phyloP scores from a whole-genome alignment of 35 echinoderm and acorn worm species.

The Anneissia japonica region DNA sequence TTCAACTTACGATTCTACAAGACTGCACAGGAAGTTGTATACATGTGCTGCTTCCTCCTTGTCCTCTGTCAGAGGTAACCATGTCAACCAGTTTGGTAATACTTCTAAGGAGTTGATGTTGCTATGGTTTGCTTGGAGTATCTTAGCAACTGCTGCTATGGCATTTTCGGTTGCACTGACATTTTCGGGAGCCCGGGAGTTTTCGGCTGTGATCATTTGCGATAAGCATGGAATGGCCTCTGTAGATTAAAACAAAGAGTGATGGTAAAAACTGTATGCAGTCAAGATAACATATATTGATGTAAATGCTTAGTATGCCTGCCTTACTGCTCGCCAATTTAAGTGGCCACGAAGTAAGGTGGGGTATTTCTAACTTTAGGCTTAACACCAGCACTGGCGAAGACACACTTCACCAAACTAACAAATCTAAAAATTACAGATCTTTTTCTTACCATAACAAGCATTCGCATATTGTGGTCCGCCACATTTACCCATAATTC shows the following conservation, averaged over 20 bases:
- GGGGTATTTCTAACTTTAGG: no score
- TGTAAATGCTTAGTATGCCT: no score
- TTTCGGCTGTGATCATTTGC: constrained; percentile 35
- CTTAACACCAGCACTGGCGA: no score
- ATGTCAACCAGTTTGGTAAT: constrained; percentile 75
- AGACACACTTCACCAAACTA: no score
- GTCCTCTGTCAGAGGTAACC: constrained; percentile 84
- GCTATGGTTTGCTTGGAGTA: constrained; percentile 62
- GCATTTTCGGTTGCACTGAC: constrained; percentile 93
- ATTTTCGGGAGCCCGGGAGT: constrained; percentile 68
- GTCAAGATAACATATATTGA: no score
- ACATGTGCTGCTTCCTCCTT: constrained; percentile 78
- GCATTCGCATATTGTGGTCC: constrained; percentile 65
- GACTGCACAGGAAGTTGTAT: constrained; percentile 80
- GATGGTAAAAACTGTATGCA: no score
- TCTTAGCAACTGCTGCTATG: constrained; percentile 89
- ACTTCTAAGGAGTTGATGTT: constrained; percentile 69
- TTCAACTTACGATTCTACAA: constrained; percentile 70
- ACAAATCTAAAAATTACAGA: no score
- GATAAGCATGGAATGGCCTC: constrained; percentile 63
- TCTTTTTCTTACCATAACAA: constrained; percentile 46
- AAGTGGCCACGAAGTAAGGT: no score
- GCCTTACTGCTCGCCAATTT: no score
- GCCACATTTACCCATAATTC: constrained; percentile 73
- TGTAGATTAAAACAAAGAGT: constrained; percentile 33